Percentiles rank a stretch among this genome's conserved stretches.
Evolutionary conservation across 2,113 vertebrate genomes (phyloP).

Genomic region (Excalfactoria chinensis): DNA sequence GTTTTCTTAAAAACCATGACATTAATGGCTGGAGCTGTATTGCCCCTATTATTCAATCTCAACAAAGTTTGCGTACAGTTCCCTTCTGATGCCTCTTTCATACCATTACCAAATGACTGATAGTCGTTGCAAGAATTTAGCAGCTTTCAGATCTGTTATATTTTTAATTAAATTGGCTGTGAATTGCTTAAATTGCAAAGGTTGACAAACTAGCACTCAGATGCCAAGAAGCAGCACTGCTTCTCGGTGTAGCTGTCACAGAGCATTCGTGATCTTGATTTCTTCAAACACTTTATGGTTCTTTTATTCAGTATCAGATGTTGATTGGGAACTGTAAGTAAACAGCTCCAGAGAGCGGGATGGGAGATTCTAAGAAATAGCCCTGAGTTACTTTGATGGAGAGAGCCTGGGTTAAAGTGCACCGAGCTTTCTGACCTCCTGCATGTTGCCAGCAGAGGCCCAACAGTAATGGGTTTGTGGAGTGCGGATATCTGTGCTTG

Average conservation of each 20-base stretch:
- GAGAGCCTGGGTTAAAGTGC: neutral
- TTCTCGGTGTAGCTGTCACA: slow-evolving; percentile 58
- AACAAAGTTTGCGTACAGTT: slow-evolving; percentile 61
- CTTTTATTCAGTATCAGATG: slow-evolving; percentile 34
- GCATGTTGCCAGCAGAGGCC: neutral
- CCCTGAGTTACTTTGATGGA: neutral
- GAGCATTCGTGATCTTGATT: slow-evolving; percentile 62
- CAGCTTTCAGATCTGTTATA: slow-evolving; percentile 77
- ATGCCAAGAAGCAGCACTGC: neutral
- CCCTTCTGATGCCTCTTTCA: slow-evolving; percentile 68
- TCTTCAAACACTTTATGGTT: slow-evolving; percentile 63
- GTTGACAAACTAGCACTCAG: slow-evolving; percentile 74
- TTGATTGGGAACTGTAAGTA: slow-evolving; percentile 33
- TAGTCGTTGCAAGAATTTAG: slow-evolving; percentile 72
- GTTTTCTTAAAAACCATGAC: slow-evolving; percentile 61
- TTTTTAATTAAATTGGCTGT: slow-evolving; percentile 84
- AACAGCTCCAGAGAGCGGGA: slow-evolving; percentile 19
- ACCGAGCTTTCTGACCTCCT: neutral
- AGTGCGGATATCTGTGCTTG: neutral
- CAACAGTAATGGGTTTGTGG: neutral
- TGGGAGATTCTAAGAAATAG: neutral
- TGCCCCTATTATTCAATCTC: slow-evolving; percentile 66
- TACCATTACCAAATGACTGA: slow-evolving; percentile 77
- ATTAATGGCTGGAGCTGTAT: slow-evolving; percentile 76
- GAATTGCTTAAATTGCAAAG: slow-evolving; percentile 74